Conservation (phyloP, 2,797 vertebrate genomes). For the Enteromius anoplus region DNA sequence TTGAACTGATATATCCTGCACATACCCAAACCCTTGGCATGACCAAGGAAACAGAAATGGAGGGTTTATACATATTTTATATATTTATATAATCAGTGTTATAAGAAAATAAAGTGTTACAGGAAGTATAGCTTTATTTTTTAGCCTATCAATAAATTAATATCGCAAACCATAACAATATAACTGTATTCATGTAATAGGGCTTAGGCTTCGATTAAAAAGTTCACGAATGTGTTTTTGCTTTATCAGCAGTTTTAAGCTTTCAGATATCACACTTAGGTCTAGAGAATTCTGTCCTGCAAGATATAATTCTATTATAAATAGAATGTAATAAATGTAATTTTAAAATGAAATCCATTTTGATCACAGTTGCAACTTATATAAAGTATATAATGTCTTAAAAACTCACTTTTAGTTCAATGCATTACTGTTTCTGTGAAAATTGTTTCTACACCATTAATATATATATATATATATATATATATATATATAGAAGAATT, state of each 20-base stretch:
- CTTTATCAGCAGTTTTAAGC: background rate
- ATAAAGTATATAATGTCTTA: background rate
- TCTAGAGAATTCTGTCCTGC: background rate
- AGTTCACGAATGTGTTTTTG: background rate
- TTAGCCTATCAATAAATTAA: background rate
- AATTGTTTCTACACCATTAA: background rate
- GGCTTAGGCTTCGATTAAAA: background rate
- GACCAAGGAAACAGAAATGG: background rate
- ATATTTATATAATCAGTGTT: background rate
- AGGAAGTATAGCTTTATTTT: background rate
- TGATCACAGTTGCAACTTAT: background rate
- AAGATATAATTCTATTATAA: background rate
- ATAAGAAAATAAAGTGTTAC: background rate
- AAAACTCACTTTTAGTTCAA: background rate
- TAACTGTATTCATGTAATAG: background rate
- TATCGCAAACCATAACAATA: background rate
- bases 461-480: too few species aligned
- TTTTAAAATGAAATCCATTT: too few species aligned
- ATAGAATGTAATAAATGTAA: background rate
- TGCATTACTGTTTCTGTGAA: background rate
- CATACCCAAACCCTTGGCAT: background rate
- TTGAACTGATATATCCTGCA: conserved; percentile 5
- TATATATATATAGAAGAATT: background rate
- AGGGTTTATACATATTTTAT: background rate
- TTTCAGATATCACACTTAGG: background rate